phyloP scores from a whole-genome alignment of 2,797 vertebrate species.

The Amniataba percoides region DNA sequence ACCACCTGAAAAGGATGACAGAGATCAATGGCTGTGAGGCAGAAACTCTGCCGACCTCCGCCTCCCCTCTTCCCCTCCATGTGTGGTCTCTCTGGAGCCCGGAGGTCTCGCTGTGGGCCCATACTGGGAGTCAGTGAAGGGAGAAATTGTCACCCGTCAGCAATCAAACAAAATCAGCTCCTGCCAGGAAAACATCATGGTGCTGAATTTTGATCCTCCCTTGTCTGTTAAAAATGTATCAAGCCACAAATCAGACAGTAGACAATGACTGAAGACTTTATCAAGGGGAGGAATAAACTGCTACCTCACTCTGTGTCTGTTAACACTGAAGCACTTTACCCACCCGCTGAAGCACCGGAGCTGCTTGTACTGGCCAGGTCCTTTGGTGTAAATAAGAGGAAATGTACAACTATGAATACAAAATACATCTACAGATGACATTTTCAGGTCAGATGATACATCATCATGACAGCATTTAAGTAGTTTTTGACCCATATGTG shows the following conservation, averaged over 20 bases:
- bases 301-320: conserved; percentile 3
- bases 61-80: conserved; percentile 40
- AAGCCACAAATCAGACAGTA: conserved; percentile 17
- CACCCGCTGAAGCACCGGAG: conserved; percentile 5
- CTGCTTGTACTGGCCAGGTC: not conserved
- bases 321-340: conserved; percentile 23
- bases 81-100: conserved; percentile 70
- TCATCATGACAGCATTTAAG: not conserved
- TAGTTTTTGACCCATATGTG: conserved; percentile 26
- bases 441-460: conserved; percentile 9
- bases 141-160: conserved; percentile 68
- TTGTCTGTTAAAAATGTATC: conserved; percentile 8
- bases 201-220: conserved; percentile 36
- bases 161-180: conserved; percentile 63
- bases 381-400: not conserved
- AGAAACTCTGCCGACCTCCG: conserved; percentile 9
- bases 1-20: conserved; percentile 35
- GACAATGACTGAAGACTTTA: not conserved
- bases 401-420: not conserved
- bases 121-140: conserved; percentile 64
- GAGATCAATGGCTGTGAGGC: conserved; percentile 45
- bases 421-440: conserved; percentile 5
- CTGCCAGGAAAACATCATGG: conserved; percentile 30
- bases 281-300: not conserved
- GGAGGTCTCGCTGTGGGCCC: conserved; percentile 55